Base-by-base conservation (phyloP, 2,797 vertebrate species). In the Toxotes lorentzi region DNA sequence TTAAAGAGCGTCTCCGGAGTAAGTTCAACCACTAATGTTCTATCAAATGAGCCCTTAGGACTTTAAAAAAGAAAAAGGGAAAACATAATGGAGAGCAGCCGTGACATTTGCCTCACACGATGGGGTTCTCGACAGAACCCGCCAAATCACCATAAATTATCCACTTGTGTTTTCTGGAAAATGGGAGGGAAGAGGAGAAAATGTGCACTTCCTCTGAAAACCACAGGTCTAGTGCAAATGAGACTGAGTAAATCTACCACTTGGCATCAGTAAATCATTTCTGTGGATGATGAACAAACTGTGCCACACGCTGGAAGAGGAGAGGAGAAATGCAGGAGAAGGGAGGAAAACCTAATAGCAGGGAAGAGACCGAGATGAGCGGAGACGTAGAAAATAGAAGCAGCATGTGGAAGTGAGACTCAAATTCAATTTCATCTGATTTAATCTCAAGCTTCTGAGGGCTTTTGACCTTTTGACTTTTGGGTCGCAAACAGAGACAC, bases 371-470 rank as follows among this genome's bases (percentile, higher is more conserved):
- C 23, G 59, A 65, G 64, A 78, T n/a, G 19, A 76, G 34, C 4
- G 0, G 73, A 40, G 57, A 50, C 0, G 32, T 51, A 79, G 67
- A 78, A 86, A 87, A 84, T 70, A 68, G 78, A 80, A 83, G 67
- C 68, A 66, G 63, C 78, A 65, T 60, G 79, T 86, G 51, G 65
- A 86, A 41, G 19, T 38, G n/a, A 1, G 54, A 66, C 72, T 70
- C 73, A 67, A 84, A 91, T 83, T 89, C 23, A 84, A 81, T 91
- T 90, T 78, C 24, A 70, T 61, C 58, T 70, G 61, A 85, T 83
- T 86, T 51, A 62, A 86, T 86, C 79, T 83, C 38, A 47, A 48
- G 69, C 71, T 58, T 70, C 71, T 76, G 27, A 38, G 27, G 45
- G 47, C 14, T 73, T 81, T 73, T 76, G 65, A 72, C 73, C 80